Base-by-base conservation (phyloP, 53 echinoderm and acorn worm species). In the Crossaster papposus region DNA sequence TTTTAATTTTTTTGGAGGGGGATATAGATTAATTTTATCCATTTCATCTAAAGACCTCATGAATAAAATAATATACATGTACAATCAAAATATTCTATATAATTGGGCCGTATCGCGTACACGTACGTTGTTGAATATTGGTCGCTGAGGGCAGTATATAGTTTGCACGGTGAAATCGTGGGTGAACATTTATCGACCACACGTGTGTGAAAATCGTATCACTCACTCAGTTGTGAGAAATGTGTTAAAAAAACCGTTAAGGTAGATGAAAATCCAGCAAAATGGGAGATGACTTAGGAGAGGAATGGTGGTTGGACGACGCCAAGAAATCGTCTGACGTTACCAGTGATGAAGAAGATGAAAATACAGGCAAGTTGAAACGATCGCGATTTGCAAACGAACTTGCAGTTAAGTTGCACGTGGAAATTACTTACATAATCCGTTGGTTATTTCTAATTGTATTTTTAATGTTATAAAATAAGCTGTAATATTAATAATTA, bases 251-350 rank as follows among this genome's bases (percentile, higher is more conserved):
- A 26, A 0, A 10, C 26, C 68, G 2, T 26, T 4, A 68, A 68
- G 0, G 0, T 20, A 14, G 17, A 11, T 26, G 4, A 68, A 0
- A 23, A 68, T 68, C 68, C 28, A 2, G 13, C 64, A 89, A 51
- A 85, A 93, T 93, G 93, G 93, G 85, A 15, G 93, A 93, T 72
- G 90, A 93, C 82, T 65, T 93, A 37, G 93, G 86, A 30, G 90
- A 93, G 20, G 93, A 93, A 35, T 93, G 93, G 93, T 93, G 93
- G 93, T 30, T 71, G 15, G 86, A 89, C 38, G 65, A 63, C 15
- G 28, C 86, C 28, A 80, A 50, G 50, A 80, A 89, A 71, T 36
- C 72, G 51, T 34, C 90, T 54, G 55, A 90, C 17, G 24, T 15
- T 4, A 79, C 52, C 54, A 81, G 79, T 36, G 76, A 90, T 26